Base-by-base conservation (phyloP, 2,113 vertebrate genomes). In the Muntiacus muntjak region DNA sequence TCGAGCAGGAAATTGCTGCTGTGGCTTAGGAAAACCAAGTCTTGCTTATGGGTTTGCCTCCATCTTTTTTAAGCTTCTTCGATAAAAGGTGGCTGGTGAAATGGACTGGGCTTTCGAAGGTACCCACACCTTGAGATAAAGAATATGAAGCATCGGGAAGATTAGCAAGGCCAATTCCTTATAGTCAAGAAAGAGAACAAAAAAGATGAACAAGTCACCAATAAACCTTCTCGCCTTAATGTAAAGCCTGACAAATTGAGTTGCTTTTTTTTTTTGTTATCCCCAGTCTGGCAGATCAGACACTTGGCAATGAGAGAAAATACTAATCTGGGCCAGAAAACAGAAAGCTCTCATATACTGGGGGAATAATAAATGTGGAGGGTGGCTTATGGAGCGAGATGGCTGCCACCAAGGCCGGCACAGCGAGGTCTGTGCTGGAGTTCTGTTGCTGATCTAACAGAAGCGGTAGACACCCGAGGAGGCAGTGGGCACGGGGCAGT, bases 11-110 rank as follows among this genome's bases (percentile, higher is more conserved):
- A 97, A 97, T 78, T 97, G 95, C n/a, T 4, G 9, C 64, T 17
- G 84, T 47, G 93, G 89, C 94, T 98, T 76, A 94, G 60, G n/a
- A 67, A 95, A 85, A 50, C 89, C 71, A 89, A 85, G 86, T 12
- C 89, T 74, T 67, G 13, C 62, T 86, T 92, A 94, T 52, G 93
- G 74, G 6, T 79, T 97, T 97, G 92, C 93, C 97, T 95, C 97
- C 95, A 55, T 95, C 96, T 52, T 93, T 82, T 96, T 89, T 91
- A 94, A 98, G 95, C 95, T 96, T 98, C 97, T 89, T 40, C 6
- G 10, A 7, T 87, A 78, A 92, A 83, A 71, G 91, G 97, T 8
- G 95, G 93, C 93, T 17, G 57, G 84, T 47, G 45, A 89, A 85
- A 95, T 85, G 47, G 78, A 76, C 91, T 91, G 88, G 96, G 96